phyloP scores from a whole-genome alignment of 2,797 vertebrate species.

The Poliocrania exsul region DNA sequence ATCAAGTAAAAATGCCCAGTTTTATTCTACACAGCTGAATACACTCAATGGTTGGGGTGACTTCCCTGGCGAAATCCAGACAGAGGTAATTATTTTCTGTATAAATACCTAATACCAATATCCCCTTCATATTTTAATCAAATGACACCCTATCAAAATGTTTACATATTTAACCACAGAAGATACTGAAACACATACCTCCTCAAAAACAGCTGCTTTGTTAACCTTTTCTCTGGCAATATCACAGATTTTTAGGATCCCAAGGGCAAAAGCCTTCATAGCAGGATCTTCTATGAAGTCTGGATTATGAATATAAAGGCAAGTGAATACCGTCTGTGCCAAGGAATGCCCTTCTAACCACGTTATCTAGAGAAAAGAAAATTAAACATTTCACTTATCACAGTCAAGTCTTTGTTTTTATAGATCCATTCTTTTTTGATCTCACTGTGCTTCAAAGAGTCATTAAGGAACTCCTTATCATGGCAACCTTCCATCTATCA shows the following conservation, averaged over 20 bases:
- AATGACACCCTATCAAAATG: neutral
- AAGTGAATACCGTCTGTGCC: slow-evolving; percentile 98
- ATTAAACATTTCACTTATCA: neutral
- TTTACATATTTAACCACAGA: neutral
- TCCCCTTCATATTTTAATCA: neutral
- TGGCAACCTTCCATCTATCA: neutral
- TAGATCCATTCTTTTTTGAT: neutral
- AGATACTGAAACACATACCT: slow-evolving; percentile 79
- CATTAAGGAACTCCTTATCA: neutral
- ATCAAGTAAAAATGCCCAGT: neutral
- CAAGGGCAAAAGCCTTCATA: slow-evolving; percentile 96
- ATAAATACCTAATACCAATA: neutral
- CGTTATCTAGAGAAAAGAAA: slow-evolving; percentile 86
- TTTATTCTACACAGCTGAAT: neutral
- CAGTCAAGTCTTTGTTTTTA: neutral
- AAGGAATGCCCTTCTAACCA: slow-evolving; percentile 98
- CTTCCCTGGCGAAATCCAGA: neutral
- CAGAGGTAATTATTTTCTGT: neutral
- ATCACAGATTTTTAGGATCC: slow-evolving; percentile 97
- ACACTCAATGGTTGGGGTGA: neutral
- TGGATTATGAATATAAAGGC: slow-evolving; percentile 97
- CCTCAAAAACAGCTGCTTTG: slow-evolving; percentile 98
- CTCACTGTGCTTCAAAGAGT: neutral
- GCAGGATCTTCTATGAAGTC: slow-evolving; percentile 97
- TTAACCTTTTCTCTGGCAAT: slow-evolving; percentile 98